Base-by-base conservation (phyloP, 1,140 invertebrate species). In the Homarus americanus region DNA sequence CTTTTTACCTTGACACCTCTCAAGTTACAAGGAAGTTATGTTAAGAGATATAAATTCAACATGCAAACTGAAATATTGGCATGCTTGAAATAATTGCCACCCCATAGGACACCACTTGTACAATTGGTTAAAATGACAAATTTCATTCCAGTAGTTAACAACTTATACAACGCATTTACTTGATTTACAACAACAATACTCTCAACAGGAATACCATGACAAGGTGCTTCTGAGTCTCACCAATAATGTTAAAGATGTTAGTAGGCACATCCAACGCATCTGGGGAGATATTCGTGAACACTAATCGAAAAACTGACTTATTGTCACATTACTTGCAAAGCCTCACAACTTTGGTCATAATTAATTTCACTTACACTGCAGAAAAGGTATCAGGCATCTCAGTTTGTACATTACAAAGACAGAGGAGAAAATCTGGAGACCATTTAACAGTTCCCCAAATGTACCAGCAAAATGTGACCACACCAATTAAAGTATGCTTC, bases 281-380 rank as follows among this genome's bases (percentile, higher is more conserved):
- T 69, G 24, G 5, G 63, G n/a, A 32, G 32, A 69, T 69, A 28
- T 24, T 28, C 28, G 63, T 12, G 12, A 69, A 32, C 24, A 69
- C 24, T 69, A 3, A 69, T 49, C 5, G 28, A 69, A 69, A 1
- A 32, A 3, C 24, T 24, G 44, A 63, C n/a, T 69, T 69, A 69
- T 69, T 69, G 63, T 69, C 63, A 2, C 63, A 69, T 69, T 58
- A 58, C 53, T 58, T 58, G 53, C 53, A 58, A 58, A 58, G 53
- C 53, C 24, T 58, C 53, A 58, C 12, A 58, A 20, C 53, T 58
- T 58, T 58, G 17, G 12, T 24, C 5, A 24, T 20, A 58, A 20
- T 58, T 58, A 24, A 58, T 58, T 4, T 20, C 53, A 15, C n/a
- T 20, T 15, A 58, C 24, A 58, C 4, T 58, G 15, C 24, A 24